phyloP scores from a whole-genome alignment of 2,113 vertebrate species.

The Lasiurus cinereus region DNA sequence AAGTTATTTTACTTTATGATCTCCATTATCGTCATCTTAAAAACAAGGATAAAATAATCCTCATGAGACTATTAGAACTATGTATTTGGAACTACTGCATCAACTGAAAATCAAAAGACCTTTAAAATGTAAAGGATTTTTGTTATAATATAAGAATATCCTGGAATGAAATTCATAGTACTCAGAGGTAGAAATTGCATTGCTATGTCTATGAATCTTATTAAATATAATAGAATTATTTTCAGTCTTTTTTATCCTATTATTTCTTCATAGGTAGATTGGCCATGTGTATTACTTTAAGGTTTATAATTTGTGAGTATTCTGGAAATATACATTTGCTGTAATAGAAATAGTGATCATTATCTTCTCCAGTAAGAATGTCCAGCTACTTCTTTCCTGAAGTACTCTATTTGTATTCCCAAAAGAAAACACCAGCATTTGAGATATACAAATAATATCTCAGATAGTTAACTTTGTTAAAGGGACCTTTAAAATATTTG shows the following conservation, averaged over 20 bases:
- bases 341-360: not conserved
- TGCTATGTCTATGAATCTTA: not conserved
- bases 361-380: not conserved
- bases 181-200: not conserved
- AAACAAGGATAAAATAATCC: constrained; percentile 5
- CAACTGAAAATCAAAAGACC: not conserved
- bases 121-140: not conserved
- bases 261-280: not conserved
- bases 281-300: not conserved
- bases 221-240: not conserved
- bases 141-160: constrained; percentile 35
- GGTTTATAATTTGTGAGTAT: not conserved
- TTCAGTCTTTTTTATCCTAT: not conserved
- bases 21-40: not conserved
- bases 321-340: not conserved
- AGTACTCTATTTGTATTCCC: not conserved
- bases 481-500: constrained; percentile 11
- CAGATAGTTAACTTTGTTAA: not conserved
- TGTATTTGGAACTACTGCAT: not conserved
- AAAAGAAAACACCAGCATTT: not conserved
- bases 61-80: not conserved
- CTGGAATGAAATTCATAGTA: not conserved
- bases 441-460: not conserved
- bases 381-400: not conserved
- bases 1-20: not conserved